Conservation (phyloP, 2,888 invertebrate genomes). For the Conomelus anceps region DNA sequence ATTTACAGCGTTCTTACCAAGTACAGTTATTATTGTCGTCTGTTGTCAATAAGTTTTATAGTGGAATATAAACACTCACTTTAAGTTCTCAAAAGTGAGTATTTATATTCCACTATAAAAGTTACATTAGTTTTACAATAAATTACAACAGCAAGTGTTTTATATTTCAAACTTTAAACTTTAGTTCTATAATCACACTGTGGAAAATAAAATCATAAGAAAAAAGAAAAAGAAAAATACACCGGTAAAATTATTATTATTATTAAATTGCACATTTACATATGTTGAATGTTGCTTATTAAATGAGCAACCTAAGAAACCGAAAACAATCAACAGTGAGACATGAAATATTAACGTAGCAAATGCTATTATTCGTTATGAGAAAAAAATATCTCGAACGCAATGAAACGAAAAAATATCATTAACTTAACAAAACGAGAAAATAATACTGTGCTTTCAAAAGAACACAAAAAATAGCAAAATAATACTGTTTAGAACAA, state of each 20-base stretch:
- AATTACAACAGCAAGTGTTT: no score
- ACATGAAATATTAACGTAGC: background rate
- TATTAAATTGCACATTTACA: background rate
- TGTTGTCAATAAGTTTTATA: background rate
- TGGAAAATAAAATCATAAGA: no score
- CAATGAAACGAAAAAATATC: background rate
- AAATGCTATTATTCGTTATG: background rate
- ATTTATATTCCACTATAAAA: no score
- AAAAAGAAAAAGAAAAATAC: no score
- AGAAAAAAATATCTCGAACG: background rate
- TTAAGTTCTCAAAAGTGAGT: no score
- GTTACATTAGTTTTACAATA: no score
- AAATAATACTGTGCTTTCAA: background rate
- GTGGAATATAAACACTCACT: no score
- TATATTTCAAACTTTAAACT: no score
- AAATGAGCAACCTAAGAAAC: background rate
- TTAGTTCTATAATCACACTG: no score
- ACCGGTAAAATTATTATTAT: background rate
- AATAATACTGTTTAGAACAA: no score
- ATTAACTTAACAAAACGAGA: background rate
- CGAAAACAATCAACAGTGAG: background rate
- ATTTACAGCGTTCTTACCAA: no score
- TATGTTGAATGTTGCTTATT: background rate
- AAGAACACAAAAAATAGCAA: no score
- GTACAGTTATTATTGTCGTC: background rate